Base-by-base conservation (phyloP, 2,888 invertebrate genomes). In the Trissoscelio sp. region DNA sequence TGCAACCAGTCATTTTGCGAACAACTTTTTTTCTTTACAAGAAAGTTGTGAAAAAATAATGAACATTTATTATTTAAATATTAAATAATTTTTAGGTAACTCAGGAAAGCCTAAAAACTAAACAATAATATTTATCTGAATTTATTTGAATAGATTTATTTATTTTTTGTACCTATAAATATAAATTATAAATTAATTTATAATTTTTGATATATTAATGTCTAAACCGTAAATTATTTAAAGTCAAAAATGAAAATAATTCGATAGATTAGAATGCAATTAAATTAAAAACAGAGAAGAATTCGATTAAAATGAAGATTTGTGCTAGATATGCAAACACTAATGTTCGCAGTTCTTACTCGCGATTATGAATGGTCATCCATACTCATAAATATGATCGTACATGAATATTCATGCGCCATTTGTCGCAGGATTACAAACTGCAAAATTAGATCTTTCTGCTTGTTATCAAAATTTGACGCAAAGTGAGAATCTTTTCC, bases 401-500 rank as follows among this genome's bases (percentile, higher is more conserved):
- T 14, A 51, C 58, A 58, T 75, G 58, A 67, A 75, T 75, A 75
- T 77, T 77, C 75, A 77, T 67, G 75, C 51, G 39, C 44, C 67
- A 67, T 77, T 77, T 67, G 58, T 77, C 75, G 67, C 28, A n/a
- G 42, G 24, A 28, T 46, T 44, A 64, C 57, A 66, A 58, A 75
- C 48, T 53, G 42, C 44, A 20, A 67, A 77, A 77, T 77, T 60
- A 77, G 60, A 67, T 67, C 75, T 34, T 51, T 64, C 24, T 11
- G 55, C 28, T 39, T 57, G 57, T 66, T 48, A 74, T 66, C 66
- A 66, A 57, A 64, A 57, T 66, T 46, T 22, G 72, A 62, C 28
- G 44, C 24, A 16, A 18, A 22, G 20, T 22, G 55, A 37, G 22
- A 53, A 53, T 60, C 18, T 48, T 73, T 73, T 53, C 14, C 9